These are phyloP conservation scores for Agrypnia vestita DNA, from an alignment of 1,140 invertebrate genomes.

Conservation along the genomic window DNA sequence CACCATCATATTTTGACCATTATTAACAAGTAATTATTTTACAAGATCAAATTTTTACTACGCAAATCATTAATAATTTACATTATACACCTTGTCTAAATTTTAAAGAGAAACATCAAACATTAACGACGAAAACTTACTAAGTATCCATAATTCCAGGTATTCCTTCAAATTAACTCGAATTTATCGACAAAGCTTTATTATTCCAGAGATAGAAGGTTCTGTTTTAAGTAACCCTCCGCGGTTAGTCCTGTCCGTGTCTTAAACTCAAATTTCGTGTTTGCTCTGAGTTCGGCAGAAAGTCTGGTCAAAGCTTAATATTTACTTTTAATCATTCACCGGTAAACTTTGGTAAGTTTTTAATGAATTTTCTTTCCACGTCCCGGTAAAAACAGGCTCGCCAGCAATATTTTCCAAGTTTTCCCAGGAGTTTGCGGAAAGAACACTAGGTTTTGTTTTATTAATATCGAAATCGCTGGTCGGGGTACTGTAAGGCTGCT, in stretches of 20 bases:
- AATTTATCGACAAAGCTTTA: conserved; percentile 33
- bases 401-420: conserved; percentile 35
- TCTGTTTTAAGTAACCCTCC: conserved; percentile 29
- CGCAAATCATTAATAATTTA: no score
- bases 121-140: background rate
- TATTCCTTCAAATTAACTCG: conserved; percentile 16
- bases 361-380: conserved; percentile 57
- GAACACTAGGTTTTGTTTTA: conserved; percentile 27
- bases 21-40: no score
- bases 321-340: conserved; percentile 61
- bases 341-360: conserved; percentile 55
- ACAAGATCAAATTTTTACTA: no score
- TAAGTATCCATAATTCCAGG: background rate
- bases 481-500: no score
- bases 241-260: conserved; percentile 9
- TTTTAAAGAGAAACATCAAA: conserved; percentile 8
- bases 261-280: conserved; percentile 41
- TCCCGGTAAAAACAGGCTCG: conserved; percentile 48
- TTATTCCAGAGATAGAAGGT: conserved; percentile 17
- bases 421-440: background rate
- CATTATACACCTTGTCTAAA: no score
- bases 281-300: conserved; percentile 50
- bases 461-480: no score
- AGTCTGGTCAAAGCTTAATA: conserved; percentile 59
- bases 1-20: no score